Conservation (phyloP, 2,113 vertebrate species). For the Gasterosteus nipponicus region DNA sequence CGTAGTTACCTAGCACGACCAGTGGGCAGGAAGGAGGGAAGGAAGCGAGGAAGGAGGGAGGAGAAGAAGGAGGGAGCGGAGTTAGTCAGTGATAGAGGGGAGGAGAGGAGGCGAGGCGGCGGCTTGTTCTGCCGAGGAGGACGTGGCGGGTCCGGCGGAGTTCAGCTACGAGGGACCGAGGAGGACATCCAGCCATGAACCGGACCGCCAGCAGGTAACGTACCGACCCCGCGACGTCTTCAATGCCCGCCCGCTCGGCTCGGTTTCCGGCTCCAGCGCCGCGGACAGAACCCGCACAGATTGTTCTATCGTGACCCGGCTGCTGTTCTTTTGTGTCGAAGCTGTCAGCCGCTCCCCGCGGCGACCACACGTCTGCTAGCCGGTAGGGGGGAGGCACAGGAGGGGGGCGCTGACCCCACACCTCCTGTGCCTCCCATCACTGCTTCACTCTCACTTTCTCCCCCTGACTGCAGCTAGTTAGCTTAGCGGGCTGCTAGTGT, state of each 20-base stretch:
- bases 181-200: conserved; percentile 70
- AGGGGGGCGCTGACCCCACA: conserved; percentile 1
- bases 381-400: background rate
- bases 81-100: conserved; percentile 63
- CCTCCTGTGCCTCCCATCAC: conserved; percentile 25
- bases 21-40: conserved; percentile 29
- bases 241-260: too few species aligned
- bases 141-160: conserved; percentile 83
- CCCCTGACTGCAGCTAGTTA: conserved; percentile 48
- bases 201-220: conserved; percentile 76
- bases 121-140: conserved; percentile 78
- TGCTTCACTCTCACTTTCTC: conserved; percentile 61
- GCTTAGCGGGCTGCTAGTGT: conserved; percentile 51
- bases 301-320: conserved; percentile 20
- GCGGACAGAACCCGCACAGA: conserved; percentile 3
- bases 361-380: background rate
- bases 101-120: conserved; percentile 72
- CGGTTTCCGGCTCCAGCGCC: background rate
- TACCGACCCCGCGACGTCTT: background rate
- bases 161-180: conserved; percentile 64
- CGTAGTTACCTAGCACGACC: conserved; percentile 62
- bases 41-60: conserved; percentile 33
- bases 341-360: conserved; percentile 54
- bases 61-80: conserved; percentile 60
- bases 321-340: conserved; percentile 32